phyloP scores from a whole-genome alignment of 2,113 vertebrate species.

The Scomber scombrus region DNA sequence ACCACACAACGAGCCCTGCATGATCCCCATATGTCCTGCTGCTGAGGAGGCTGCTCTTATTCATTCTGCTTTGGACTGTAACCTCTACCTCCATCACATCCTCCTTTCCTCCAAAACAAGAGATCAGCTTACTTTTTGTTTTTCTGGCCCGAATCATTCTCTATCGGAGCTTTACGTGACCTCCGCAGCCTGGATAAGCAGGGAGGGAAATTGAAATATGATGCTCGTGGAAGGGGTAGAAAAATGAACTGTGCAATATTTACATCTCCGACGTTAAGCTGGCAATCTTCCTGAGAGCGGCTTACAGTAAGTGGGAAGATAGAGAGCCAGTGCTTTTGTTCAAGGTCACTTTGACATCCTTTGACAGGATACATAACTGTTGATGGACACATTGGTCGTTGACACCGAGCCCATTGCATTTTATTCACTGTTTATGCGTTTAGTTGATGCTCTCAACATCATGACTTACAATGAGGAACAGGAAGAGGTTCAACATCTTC shows the following conservation, averaged over 20 bases:
- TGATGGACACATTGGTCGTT: conserved; percentile 19
- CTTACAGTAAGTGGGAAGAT: background rate
- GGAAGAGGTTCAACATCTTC: background rate
- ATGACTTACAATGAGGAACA: background rate
- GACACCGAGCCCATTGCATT: conserved; percentile 20
- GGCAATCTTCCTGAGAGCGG: background rate
- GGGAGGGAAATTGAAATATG: background rate
- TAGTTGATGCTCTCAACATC: background rate
- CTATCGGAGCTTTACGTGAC: background rate
- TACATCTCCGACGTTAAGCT: conserved; percentile 3
- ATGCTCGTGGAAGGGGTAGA: background rate
- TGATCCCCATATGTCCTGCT: conserved; percentile 35
- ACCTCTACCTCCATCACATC: conserved; percentile 48
- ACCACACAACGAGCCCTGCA: conserved; percentile 24
- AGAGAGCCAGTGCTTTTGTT: background rate
- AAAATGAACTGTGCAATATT: conserved; percentile 10
- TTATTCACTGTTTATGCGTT: background rate
- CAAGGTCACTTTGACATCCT: conserved; percentile 16
- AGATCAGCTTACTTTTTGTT: conserved; percentile 64
- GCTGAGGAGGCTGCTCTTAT: conserved; percentile 42
- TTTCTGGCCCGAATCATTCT: conserved; percentile 23
- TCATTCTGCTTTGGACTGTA: conserved; percentile 45
- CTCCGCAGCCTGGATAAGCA: background rate
- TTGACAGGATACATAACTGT: background rate
- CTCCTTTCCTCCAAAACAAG: conserved; percentile 68